Conservation (phyloP, 1,140 invertebrate species). For the Bemisia tabaci region DNA sequence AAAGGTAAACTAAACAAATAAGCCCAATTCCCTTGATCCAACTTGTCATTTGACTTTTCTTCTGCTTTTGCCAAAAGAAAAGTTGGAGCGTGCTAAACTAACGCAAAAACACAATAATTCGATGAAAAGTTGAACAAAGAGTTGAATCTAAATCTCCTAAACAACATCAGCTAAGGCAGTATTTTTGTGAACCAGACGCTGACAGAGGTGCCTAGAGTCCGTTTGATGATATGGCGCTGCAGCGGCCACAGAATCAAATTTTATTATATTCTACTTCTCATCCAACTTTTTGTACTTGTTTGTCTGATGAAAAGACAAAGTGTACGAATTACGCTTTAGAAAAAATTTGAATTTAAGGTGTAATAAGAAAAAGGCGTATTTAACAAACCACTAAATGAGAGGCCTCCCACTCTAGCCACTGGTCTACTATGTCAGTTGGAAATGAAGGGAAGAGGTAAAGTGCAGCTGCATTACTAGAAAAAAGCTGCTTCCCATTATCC, state of each 20-base stretch:
- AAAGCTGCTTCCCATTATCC: slow-evolving; percentile 17
- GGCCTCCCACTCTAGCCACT: slow-evolving; percentile 32
- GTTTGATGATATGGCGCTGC: slow-evolving; percentile 2
- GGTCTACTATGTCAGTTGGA: slow-evolving; percentile 16
- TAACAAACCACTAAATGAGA: slow-evolving; percentile 22
- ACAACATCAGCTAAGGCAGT: too few relatives aligned
- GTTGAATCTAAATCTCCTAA: too few relatives aligned
- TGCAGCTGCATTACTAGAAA: slow-evolving; percentile 21
- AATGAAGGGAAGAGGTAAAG: slow-evolving; percentile 14
- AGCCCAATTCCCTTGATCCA: too few relatives aligned
- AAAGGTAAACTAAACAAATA: too few relatives aligned
- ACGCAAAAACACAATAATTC: too few relatives aligned
- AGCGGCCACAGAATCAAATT: background rate
- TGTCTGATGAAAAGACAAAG: background rate
- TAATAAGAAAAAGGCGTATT: too few relatives aligned
- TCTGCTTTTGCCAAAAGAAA: too few relatives aligned
- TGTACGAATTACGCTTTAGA: background rate
- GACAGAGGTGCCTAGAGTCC: background rate
- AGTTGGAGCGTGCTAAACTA: too few relatives aligned
- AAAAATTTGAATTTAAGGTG: too few relatives aligned
- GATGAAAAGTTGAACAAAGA: too few relatives aligned
- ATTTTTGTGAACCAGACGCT: too few relatives aligned
- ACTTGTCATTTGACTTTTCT: too few relatives aligned
- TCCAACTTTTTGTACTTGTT: slow-evolving; percentile 7
- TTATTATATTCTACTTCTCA: slow-evolving; percentile 3